phyloP scores from a whole-genome alignment of 1,140 invertebrate genomes.

The Cydia strobilella region DNA sequence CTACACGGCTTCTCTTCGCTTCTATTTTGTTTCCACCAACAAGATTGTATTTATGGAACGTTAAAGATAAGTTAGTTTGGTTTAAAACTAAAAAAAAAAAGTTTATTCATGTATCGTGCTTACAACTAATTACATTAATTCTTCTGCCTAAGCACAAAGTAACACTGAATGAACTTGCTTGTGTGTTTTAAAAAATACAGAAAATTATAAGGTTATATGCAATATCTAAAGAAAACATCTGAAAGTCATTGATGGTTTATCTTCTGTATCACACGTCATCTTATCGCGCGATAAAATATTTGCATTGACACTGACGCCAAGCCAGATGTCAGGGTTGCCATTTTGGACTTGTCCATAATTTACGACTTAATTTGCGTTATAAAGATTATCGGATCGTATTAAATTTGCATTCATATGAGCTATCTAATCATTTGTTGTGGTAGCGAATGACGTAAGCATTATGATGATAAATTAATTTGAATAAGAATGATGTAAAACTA shows the following conservation, averaged over 20 bases:
- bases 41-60: too few species aligned
- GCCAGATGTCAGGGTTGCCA: not conserved
- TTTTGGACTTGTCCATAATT: not conserved
- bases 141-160: too few species aligned
- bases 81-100: too few species aligned
- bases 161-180: too few species aligned
- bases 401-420: slow-evolving; percentile 10
- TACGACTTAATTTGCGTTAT: not conserved
- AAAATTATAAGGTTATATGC: not conserved
- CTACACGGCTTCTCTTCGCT: too few species aligned
- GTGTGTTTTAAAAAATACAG: too few species aligned
- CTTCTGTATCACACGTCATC: slow-evolving; percentile 9
- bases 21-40: too few species aligned
- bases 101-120: too few species aligned
- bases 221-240: not conserved
- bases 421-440: not conserved
- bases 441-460: not conserved
- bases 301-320: slow-evolving; percentile 17
- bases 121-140: too few species aligned
- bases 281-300: slow-evolving; percentile 23
- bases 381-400: not conserved
- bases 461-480: too few species aligned
- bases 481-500: too few species aligned
- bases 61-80: too few species aligned
- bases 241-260: not conserved